Conservation (phyloP, 2,888 invertebrate genomes). For the Muscina levida region DNA sequence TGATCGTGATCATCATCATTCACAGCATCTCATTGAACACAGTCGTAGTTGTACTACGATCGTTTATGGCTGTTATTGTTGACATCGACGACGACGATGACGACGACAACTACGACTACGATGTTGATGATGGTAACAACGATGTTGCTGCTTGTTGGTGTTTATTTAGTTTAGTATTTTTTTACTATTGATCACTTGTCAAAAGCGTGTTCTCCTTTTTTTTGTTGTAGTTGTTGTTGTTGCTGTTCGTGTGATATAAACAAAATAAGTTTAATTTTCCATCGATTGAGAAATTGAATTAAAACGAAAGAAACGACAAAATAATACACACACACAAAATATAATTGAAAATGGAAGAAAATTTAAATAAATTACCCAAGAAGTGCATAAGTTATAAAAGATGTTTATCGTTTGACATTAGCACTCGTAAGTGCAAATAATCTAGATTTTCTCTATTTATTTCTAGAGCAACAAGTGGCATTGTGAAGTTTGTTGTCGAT, state of each 20-base stretch:
- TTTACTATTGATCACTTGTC: slow-evolving; percentile 58
- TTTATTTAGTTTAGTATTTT: too few relatives aligned
- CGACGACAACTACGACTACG: too few relatives aligned
- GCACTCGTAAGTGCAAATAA: slow-evolving; percentile 19
- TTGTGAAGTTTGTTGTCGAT: slow-evolving; percentile 11
- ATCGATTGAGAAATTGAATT: slow-evolving; percentile 27
- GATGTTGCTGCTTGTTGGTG: slow-evolving; percentile 25
- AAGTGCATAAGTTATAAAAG: not conserved
- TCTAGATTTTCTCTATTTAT: slow-evolving; percentile 9
- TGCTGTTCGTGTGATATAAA: slow-evolving; percentile 4
- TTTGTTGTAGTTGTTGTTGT: slow-evolving; percentile 26
- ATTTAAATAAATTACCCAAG: slow-evolving; percentile 21
- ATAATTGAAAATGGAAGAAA: not conserved
- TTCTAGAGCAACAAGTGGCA: not conserved
- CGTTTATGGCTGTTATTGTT: slow-evolving; percentile 14
- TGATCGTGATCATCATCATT: not conserved
- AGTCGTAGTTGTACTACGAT: slow-evolving; percentile 2
- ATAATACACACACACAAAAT: not conserved
- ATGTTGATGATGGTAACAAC: slow-evolving; percentile 48
- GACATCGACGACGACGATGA: not conserved
- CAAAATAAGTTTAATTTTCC: slow-evolving; percentile 26
- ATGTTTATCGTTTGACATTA: not conserved
- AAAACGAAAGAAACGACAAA: not conserved
- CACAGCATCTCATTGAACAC: not conserved
- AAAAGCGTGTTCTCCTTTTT: slow-evolving; percentile 61